Base-by-base conservation (phyloP, 53 echinoderm and acorn worm species). In the Arbacia lixula region DNA sequence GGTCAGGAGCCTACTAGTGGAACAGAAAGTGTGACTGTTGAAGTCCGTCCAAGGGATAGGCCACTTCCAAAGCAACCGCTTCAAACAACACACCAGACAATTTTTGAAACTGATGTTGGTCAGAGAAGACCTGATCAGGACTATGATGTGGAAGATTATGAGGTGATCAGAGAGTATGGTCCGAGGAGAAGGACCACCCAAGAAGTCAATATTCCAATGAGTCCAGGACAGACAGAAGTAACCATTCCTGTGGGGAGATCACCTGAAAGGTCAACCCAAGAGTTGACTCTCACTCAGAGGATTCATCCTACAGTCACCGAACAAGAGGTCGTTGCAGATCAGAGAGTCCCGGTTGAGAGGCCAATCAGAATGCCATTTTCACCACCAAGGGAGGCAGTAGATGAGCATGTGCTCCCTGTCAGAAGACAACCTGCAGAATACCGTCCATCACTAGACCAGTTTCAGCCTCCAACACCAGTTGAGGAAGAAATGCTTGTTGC, bases 21-120 rank as follows among this genome's bases (percentile, higher is more conserved):
- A 37, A 85, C 92, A 37, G 95, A 92, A 76, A 87, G 89, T 86
- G 90, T 95, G 30, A 89, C 87, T 38, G 79, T 95, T 14, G 95
- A 86, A 36, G 83, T 95, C 30, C 76, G 90, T 39, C 87, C 92
- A 39, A 90, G 86, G 26, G 76, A 68, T 11, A 57, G 74, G 30
- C 63, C 84, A 17, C 71, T n/a, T n/a, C n/a, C n/a, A n/a, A n/a
- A 61, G 31, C 36, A 30, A 20, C 54, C 56, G 24, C 85, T 85
- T 30, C 65, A 60, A 84, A 54, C 53, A 4, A 55, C 56, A 25
- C 84, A 84, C 34, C 62, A 84, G 36, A 60, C 57, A 20, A 84
- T 54, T 35, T 84, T 84, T 68, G 84, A 84, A 68, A 68, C 84
- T 32, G 84, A 84, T 54, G 52, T 84, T 53, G 69, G 69, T 53